Evolutionary conservation across 2,113 vertebrate genomes (phyloP).

Genomic region (Aptenodytes patagonicus): DNA sequence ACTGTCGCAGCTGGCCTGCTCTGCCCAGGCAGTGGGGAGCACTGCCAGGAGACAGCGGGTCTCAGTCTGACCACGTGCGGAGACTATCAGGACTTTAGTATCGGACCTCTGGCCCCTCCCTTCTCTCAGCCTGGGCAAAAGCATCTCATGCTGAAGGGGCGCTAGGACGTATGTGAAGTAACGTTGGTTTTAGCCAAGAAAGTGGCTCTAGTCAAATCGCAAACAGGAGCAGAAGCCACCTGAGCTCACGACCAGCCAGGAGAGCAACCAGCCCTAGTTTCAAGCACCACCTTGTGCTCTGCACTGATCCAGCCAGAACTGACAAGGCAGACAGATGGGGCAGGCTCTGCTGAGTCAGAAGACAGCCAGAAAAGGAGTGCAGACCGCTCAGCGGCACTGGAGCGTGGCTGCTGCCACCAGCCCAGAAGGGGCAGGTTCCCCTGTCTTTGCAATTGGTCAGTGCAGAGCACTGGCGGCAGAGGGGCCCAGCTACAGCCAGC

Average conservation of each 20-base stretch:
- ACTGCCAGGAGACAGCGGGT: background rate
- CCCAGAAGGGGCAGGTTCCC: background rate
- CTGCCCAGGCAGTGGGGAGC: background rate
- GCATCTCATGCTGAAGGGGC: background rate
- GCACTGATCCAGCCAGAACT: background rate
- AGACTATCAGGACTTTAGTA: background rate
- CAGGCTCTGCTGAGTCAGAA: background rate
- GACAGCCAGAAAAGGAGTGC: background rate
- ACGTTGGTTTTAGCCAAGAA: background rate
- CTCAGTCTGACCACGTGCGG: background rate
- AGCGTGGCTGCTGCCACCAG: background rate
- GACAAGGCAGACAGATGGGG: background rate
- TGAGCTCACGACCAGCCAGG: background rate
- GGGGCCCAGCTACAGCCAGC: background rate
- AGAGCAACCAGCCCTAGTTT: background rate
- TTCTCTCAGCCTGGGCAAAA: background rate
- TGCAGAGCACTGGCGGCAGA: background rate
- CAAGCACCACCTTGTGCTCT: background rate
- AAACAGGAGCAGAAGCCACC: background rate
- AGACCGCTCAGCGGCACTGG: background rate
- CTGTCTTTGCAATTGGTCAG: background rate
- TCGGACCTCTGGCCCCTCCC: background rate
- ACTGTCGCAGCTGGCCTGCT: background rate
- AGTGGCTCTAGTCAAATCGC: background rate
- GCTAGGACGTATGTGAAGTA: background rate